Evolutionary conservation across 2,113 vertebrate species (phyloP).

Genomic region (Corynorhinus townsendii): DNA sequence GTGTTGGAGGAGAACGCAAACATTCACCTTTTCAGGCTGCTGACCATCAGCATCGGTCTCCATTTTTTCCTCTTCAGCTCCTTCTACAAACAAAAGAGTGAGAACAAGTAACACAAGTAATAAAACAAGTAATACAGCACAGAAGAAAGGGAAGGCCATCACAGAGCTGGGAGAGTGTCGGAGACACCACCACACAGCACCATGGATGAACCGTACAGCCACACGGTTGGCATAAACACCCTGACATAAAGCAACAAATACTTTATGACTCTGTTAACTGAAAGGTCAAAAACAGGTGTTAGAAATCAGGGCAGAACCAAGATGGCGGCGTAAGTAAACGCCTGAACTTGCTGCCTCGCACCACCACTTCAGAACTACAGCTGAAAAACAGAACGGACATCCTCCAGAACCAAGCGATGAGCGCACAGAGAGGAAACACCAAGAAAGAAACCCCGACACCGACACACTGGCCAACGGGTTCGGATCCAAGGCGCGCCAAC

Average conservation of each 20-base stretch:
- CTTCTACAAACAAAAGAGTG: constrained; percentile 73
- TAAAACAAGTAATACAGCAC: neutral
- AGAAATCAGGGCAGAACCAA: neutral
- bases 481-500: neutral
- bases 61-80: constrained; percentile 92
- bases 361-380: too few relatives aligned
- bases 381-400: too few relatives aligned
- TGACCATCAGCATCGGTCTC: constrained; percentile 91
- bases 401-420: neutral
- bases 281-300: neutral
- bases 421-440: neutral
- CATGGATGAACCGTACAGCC: neutral
- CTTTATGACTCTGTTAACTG: neutral
- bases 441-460: neutral
- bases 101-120: neutral
- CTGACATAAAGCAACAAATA: neutral
- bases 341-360: too few relatives aligned
- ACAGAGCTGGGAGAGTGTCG: neutral
- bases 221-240: neutral
- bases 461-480: neutral
- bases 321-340: too few relatives aligned
- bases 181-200: neutral
- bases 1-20: neutral
- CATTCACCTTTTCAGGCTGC: constrained; percentile 90
- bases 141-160: neutral